Conservation (phyloP, 2,888 invertebrate genomes). For the Herminia tarsipennalis region DNA sequence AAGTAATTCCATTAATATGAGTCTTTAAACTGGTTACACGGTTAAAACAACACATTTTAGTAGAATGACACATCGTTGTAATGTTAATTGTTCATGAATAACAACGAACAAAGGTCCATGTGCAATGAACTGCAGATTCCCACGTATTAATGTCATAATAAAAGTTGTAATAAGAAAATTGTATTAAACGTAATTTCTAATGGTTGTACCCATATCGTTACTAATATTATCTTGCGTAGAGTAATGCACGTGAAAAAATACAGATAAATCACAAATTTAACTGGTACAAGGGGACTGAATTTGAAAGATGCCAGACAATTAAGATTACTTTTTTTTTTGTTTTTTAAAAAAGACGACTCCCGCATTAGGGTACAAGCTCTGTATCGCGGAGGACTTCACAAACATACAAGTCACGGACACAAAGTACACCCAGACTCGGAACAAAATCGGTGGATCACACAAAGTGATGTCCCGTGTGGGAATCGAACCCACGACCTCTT, state of each 20-base stretch:
- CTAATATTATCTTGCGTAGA: constrained; percentile 16
- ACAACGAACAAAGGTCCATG: constrained; percentile 36
- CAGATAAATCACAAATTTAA: too few relatives aligned
- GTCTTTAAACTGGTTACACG: neutral
- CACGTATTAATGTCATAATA: constrained; percentile 35
- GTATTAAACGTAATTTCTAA: constrained; percentile 9
- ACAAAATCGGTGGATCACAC: too few relatives aligned
- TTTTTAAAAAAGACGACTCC: too few relatives aligned
- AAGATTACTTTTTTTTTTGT: too few relatives aligned
- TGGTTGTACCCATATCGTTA: constrained; percentile 6
- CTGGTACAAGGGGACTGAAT: too few relatives aligned
- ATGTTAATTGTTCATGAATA: constrained; percentile 30
- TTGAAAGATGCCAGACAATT: too few relatives aligned
- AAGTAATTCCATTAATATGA: neutral
- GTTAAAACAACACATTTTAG: constrained; percentile 1
- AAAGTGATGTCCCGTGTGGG: too few relatives aligned
- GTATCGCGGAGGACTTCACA: too few relatives aligned
- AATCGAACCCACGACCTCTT: too few relatives aligned
- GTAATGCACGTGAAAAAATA: neutral
- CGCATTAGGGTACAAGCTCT: too few relatives aligned
- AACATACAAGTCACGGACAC: too few relatives aligned
- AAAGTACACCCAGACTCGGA: too few relatives aligned
- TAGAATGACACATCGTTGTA: constrained; percentile 3
- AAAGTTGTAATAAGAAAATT: constrained; percentile 17
- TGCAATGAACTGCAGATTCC: constrained; percentile 43